Conservation (phyloP, 2,888 invertebrate species). For the Nowickia ferox region DNA sequence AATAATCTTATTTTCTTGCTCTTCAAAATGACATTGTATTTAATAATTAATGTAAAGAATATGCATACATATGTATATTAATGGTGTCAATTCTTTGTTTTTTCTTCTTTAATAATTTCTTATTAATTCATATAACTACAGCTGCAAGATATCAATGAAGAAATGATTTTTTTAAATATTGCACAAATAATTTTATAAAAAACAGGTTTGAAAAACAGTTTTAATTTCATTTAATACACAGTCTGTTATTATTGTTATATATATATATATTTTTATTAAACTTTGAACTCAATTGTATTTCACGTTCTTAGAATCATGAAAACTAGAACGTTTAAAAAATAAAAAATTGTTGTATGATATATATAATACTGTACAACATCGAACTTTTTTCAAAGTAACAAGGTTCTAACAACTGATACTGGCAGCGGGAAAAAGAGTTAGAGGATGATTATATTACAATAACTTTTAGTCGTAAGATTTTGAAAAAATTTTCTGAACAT, state of each 20-base stretch:
- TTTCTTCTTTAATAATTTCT: background rate
- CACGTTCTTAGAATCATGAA: slow-evolving; percentile 25
- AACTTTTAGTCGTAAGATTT: no score
- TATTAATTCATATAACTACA: background rate
- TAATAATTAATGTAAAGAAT: background rate
- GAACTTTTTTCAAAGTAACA: no score
- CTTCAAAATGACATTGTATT: background rate
- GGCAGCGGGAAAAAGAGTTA: no score
- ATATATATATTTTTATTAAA: background rate
- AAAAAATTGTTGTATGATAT: background rate
- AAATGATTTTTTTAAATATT: background rate
- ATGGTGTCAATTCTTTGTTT: no score
- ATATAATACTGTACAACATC: no score
- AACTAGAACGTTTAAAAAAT: background rate
- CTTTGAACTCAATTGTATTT: slow-evolving; percentile 39
- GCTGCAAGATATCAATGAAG: slow-evolving; percentile 28
- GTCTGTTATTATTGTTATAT: background rate
- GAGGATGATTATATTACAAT: no score
- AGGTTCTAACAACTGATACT: no score
- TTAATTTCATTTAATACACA: slow-evolving; percentile 1
- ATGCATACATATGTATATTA: no score
- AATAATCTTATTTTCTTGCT: background rate
- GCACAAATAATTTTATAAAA: background rate
- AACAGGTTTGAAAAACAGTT: slow-evolving; percentile 35
- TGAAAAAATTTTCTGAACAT: no score